Base-by-base conservation (phyloP, 2,113 vertebrate species). In the Epinephelus fuscoguttatus region DNA sequence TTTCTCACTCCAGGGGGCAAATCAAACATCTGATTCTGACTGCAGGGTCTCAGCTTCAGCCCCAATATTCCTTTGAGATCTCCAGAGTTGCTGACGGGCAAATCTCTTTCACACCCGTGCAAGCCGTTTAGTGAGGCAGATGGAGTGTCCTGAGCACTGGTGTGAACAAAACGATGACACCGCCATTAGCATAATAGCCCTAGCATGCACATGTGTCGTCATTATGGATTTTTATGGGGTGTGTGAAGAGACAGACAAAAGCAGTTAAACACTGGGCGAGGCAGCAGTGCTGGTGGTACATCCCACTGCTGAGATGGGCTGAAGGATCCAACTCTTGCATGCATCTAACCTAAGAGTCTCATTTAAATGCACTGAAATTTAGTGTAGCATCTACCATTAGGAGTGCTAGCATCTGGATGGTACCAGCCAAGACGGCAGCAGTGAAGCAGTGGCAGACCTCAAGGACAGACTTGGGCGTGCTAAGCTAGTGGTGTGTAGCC, bases 101-200 rank as follows among this genome's bases (percentile, higher is more conserved):
- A 77, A 86, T 85, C 81, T 61, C 88, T 86, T 86, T 89, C 83
- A 84, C 86, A 78, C 86, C 76, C 75, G 60, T 73, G 80, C 81
- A 21, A 73, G 78, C 78, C 84, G 71, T 85, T 90, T 89, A 94
- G 89, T 87, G 89, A 78, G 87, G 88, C 88, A 88, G 89, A 90
- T 87, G 86, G 81, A 85, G 82, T 84, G 88, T 92, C 88, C 92
- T 85, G 88, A 66, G 87, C 93, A 90, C 84, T 92, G 91, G 90
- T 85, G 91, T 92, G 91, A 89, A 88, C 88, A 92, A 93, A 93
- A 90, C 84, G 92, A 93, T 94, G 93, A 94, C 90, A 85, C 87
- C 49, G 0, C 78, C 80, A 94, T 94, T 93, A 93, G 86, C 92
- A 91, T 94, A 92, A 94, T 91, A 81, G 92, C 81, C 88, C 71